These are phyloP conservation scores for Ophioninae sp. DNA, from an alignment of 2,888 invertebrate species.

Conservation along the genomic window DNA sequence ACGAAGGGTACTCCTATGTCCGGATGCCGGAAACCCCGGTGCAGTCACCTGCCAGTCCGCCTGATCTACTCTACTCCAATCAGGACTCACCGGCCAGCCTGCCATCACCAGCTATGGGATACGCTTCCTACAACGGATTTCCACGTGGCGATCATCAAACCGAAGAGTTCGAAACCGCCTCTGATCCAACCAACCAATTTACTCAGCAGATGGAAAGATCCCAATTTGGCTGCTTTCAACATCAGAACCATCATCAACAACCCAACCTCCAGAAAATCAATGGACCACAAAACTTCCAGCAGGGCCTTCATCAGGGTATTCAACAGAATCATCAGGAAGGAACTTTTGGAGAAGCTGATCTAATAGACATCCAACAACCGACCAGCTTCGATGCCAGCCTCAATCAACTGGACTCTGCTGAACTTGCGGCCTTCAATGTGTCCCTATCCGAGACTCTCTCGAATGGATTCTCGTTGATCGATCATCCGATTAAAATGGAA, in stretches of 20 bases:
- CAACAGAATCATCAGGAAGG: conserved; percentile 12
- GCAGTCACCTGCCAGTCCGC: conserved; percentile 26
- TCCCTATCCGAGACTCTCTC: conserved; percentile 43
- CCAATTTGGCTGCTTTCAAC: conserved; percentile 17
- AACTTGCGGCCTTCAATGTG: conserved; percentile 41
- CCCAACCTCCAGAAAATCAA: conserved; percentile 25
- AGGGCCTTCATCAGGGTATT: conserved; percentile 1
- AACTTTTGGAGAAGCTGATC: background rate
- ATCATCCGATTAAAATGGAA: conserved; percentile 38
- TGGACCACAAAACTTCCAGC: background rate
- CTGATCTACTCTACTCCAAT: conserved; percentile 13
- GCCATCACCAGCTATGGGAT: conserved; percentile 16
- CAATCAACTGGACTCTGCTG: conserved; percentile 50
- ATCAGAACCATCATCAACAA: conserved; percentile 22
- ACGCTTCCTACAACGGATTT: conserved; percentile 20
- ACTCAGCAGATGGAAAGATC: conserved; percentile 4
- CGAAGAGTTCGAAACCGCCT: conserved; percentile 28
- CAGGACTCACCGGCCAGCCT: conserved; percentile 33
- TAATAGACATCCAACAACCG: conserved; percentile 32
- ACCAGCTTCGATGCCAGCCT: conserved; percentile 52
- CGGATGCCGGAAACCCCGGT: conserved; percentile 1
- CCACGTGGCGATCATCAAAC: background rate
- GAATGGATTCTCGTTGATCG: conserved; percentile 39
- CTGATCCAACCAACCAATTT: conserved; percentile 1
- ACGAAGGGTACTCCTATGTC: background rate